Conservation (phyloP, 2,113 vertebrate genomes). For the Epinephelus lanceolatus region DNA sequence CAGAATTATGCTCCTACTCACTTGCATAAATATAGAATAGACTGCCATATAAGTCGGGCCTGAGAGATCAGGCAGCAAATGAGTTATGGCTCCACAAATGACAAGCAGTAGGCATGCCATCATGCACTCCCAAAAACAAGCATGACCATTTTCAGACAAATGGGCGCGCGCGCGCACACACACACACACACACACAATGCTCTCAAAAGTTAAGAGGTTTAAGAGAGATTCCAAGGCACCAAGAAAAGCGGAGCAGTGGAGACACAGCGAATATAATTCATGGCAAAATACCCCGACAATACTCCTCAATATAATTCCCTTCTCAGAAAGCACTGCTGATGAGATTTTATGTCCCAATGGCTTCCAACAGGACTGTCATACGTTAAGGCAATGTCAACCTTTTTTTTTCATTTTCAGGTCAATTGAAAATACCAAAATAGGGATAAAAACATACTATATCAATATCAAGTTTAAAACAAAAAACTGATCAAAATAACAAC, state of each 20-base stretch:
- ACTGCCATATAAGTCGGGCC: constrained; percentile 2
- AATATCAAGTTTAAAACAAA: too few relatives aligned
- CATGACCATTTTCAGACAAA: constrained; percentile 30
- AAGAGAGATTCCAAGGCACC: constrained; percentile 3
- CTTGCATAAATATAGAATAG: constrained; percentile 15
- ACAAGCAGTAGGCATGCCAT: neutral
- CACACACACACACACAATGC: constrained; percentile 7
- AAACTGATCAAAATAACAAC: too few relatives aligned
- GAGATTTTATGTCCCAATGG: neutral
- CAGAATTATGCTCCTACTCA: neutral
- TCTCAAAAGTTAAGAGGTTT: constrained; percentile 27
- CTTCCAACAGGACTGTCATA: neutral
- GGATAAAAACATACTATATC: neutral
- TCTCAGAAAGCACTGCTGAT: constrained; percentile 4
- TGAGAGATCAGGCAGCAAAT: neutral
- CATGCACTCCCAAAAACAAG: constrained; percentile 2
- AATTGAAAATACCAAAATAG: neutral
- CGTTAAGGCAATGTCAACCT: neutral
- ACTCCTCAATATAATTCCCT: neutral
- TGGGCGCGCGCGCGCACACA: too few relatives aligned
- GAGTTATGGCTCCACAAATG: constrained; percentile 12
- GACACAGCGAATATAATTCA: neutral
- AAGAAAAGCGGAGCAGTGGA: constrained; percentile 34
- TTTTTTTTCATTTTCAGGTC: constrained; percentile 1
- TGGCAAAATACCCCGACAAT: neutral